phyloP scores from a whole-genome alignment of 2,888 invertebrate genomes.

The Trilocha varians region DNA sequence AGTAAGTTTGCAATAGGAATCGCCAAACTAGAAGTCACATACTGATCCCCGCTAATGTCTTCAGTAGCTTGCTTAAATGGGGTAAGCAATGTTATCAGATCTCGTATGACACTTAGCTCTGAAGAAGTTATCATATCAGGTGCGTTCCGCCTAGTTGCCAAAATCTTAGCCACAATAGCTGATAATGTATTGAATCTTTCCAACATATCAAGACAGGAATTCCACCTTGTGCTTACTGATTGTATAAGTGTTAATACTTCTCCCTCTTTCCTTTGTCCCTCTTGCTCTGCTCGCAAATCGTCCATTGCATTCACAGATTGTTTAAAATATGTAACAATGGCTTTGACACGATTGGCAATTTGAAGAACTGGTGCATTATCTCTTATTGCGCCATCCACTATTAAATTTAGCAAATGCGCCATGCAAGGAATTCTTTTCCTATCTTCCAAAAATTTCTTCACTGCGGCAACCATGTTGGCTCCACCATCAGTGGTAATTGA shows the following conservation, averaged over 20 bases:
- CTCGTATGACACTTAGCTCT: constrained; percentile 18
- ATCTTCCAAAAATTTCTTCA: constrained; percentile 19
- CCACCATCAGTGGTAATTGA: constrained; percentile 24
- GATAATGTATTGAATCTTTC: constrained; percentile 20
- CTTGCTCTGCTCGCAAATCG: constrained; percentile 21
- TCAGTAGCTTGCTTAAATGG: too few relatives aligned
- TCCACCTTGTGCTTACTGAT: constrained; percentile 25
- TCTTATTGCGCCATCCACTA: constrained; percentile 22
- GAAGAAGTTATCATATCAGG: constrained; percentile 21
- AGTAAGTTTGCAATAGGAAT: constrained; percentile 16
- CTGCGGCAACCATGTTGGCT: constrained; percentile 22
- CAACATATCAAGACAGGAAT: constrained; percentile 24
- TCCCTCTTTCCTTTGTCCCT: constrained; percentile 24
- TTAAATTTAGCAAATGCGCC: constrained; percentile 22
- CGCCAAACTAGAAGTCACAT: too few relatives aligned
- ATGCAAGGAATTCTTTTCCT: constrained; percentile 22
- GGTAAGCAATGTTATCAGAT: too few relatives aligned
- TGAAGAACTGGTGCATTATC: constrained; percentile 16
- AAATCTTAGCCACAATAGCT: constrained; percentile 18
- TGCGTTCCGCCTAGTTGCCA: constrained; percentile 14
- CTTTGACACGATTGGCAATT: constrained; percentile 23
- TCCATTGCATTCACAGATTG: constrained; percentile 27
- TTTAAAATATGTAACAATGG: constrained; percentile 27
- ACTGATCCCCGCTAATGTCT: too few relatives aligned
- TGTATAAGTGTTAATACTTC: constrained; percentile 23